Evolutionary conservation across 2,113 vertebrate genomes (phyloP).

Genomic region (Embiotoca jacksoni): DNA sequence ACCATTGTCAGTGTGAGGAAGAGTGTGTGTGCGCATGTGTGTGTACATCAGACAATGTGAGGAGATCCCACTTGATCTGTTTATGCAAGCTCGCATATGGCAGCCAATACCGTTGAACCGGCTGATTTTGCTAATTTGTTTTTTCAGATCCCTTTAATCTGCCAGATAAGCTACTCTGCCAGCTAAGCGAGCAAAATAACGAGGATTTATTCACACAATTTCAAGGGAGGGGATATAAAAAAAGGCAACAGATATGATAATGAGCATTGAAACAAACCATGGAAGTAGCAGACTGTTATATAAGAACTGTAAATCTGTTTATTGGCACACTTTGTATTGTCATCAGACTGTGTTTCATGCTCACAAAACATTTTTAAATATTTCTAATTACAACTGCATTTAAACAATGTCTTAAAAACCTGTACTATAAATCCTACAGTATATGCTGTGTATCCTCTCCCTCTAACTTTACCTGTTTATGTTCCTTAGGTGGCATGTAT

Average conservation of each 20-base stretch:
- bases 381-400: neutral
- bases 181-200: conserved; percentile 9
- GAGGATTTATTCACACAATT: conserved; percentile 19
- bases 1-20: conserved; percentile 10
- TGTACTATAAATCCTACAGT: neutral
- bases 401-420: neutral
- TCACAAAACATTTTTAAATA: neutral
- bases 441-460: neutral
- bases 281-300: neutral
- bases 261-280: conserved; percentile 11
- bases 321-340: neutral
- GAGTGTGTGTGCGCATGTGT: conserved; percentile 2
- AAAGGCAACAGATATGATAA: conserved; percentile 17
- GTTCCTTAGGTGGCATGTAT: conserved; percentile 94
- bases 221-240: conserved; percentile 11
- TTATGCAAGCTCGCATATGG: conserved; percentile 28
- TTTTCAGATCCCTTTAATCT: conserved; percentile 48
- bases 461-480: neutral
- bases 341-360: neutral
- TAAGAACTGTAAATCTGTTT: neutral
- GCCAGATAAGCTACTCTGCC: conserved; percentile 27
- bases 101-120: conserved; percentile 27
- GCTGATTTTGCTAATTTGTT: conserved; percentile 35
- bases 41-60: conserved; percentile 1
- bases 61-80: conserved; percentile 39